Evolutionary conservation across 2,888 invertebrate genomes (phyloP).

Genomic region (Orthonychiurus folsomi): DNA sequence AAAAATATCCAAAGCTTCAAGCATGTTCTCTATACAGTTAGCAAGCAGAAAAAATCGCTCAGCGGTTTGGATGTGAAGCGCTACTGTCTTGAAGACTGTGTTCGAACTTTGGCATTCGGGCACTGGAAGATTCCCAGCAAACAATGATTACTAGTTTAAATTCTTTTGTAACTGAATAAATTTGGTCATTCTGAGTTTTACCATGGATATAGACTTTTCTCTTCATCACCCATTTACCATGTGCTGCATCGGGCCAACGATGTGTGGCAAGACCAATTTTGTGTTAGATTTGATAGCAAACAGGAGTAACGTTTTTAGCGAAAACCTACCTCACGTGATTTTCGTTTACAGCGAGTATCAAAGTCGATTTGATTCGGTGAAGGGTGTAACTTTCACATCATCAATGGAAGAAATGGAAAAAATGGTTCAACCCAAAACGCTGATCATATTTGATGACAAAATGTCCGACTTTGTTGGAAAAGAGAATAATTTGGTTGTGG

Average conservation of each 20-base stretch:
- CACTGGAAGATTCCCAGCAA: not conserved
- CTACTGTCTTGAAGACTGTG: not conserved
- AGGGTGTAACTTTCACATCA: not conserved
- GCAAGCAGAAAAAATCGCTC: not conserved
- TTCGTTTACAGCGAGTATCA: not conserved
- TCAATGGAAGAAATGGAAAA: not conserved
- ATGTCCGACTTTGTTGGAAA: not conserved
- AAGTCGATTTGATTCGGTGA: not conserved
- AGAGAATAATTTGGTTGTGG: not conserved
- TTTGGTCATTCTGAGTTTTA: too few species aligned
- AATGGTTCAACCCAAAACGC: not conserved
- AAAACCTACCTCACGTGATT: not conserved
- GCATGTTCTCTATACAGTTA: not conserved
- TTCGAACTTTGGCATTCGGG: not conserved
- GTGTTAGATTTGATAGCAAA: not conserved
- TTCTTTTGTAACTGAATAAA: too few species aligned
- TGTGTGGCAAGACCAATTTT: not conserved
- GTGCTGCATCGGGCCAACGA: not conserved
- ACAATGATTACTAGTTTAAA: not conserved
- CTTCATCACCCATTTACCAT: not conserved
- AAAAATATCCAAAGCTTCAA: not conserved
- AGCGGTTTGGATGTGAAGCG: not conserved
- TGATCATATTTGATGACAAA: not conserved
- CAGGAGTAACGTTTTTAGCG: not conserved
- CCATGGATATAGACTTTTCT: not conserved